These are phyloP conservation scores for Sebastes fasciatus DNA, from an alignment of 2,113 vertebrate species.

Conservation along the genomic window DNA sequence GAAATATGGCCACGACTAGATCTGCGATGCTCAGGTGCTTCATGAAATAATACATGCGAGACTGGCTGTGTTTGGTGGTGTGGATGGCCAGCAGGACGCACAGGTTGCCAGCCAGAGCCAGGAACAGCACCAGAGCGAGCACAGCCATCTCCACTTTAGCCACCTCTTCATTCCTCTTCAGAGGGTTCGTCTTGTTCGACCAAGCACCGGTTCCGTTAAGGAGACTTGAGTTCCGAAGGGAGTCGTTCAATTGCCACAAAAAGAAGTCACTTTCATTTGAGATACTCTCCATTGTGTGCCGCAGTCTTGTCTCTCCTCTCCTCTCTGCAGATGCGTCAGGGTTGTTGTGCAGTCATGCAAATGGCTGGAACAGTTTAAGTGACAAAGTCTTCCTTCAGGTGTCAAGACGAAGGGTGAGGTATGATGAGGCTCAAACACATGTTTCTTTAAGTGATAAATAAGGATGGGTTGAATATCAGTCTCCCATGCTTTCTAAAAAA, in stretches of 20 bases:
- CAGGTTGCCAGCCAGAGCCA: conserved; percentile 93
- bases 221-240: conserved; percentile 83
- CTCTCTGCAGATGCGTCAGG: conserved; percentile 60
- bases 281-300: conserved; percentile 75
- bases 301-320: conserved; percentile 31
- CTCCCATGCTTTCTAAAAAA: conserved; percentile 13
- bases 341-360: conserved; percentile 43
- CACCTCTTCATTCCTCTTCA: conserved; percentile 93
- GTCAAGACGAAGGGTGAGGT: neutral
- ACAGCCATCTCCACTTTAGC: conserved; percentile 96
- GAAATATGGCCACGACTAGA: conserved; percentile 95
- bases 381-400: conserved; percentile 36
- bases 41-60: conserved; percentile 99
- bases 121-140: conserved; percentile 91
- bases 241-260: conserved; percentile 79
- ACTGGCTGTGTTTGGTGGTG: conserved; percentile 93
- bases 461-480: conserved; percentile 2
- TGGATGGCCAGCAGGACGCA: conserved; percentile 95
- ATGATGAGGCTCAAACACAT: conserved; percentile 24
- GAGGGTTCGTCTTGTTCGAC: conserved; percentile 86
- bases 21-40: conserved; percentile 98
- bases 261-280: conserved; percentile 71
- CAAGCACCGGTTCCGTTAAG: conserved; percentile 62
- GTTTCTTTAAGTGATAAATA: neutral
- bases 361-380: conserved; percentile 20